Conservation (phyloP, 2,797 vertebrate species). For the Etheostoma nigrum region DNA sequence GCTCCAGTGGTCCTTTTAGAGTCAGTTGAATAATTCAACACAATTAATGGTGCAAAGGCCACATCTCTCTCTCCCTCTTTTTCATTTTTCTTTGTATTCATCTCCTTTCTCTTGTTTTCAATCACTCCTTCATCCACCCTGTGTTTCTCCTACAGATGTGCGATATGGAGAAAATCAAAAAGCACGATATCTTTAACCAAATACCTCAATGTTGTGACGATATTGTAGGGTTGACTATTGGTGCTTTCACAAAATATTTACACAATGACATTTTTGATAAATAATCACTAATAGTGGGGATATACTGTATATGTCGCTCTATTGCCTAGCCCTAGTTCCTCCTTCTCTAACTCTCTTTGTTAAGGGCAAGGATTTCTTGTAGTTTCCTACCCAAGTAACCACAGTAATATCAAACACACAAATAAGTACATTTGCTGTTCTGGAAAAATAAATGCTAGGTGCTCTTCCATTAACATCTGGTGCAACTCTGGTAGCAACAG, state of each 20-base stretch:
- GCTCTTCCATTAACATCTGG: background rate
- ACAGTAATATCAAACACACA: background rate
- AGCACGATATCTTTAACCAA: too few species aligned
- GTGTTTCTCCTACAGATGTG: background rate
- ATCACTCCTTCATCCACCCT: constrained; percentile 33
- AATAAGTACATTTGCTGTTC: background rate
- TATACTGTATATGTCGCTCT: too few species aligned
- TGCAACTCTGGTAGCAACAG: background rate
- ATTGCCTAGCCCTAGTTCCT: background rate
- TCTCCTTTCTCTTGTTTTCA: constrained; percentile 24
- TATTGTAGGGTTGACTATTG: too few species aligned
- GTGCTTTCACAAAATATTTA: too few species aligned
- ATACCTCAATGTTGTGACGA: too few species aligned
- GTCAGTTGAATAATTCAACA: constrained; percentile 78
- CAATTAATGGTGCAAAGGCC: constrained; percentile 74
- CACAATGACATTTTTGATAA: too few species aligned
- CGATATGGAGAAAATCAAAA: too few species aligned
- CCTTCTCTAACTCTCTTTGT: constrained; percentile 4
- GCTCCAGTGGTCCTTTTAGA: constrained; percentile 56
- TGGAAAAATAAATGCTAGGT: too few species aligned
- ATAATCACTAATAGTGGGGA: too few species aligned
- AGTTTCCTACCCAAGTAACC: background rate
- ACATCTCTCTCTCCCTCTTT: constrained; percentile 35
- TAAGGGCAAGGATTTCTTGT: background rate
- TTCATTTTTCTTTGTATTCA: constrained; percentile 31